These are phyloP conservation scores for Oreortyx pictus DNA, from an alignment of 2,797 vertebrate species.

Conservation along the genomic window DNA sequence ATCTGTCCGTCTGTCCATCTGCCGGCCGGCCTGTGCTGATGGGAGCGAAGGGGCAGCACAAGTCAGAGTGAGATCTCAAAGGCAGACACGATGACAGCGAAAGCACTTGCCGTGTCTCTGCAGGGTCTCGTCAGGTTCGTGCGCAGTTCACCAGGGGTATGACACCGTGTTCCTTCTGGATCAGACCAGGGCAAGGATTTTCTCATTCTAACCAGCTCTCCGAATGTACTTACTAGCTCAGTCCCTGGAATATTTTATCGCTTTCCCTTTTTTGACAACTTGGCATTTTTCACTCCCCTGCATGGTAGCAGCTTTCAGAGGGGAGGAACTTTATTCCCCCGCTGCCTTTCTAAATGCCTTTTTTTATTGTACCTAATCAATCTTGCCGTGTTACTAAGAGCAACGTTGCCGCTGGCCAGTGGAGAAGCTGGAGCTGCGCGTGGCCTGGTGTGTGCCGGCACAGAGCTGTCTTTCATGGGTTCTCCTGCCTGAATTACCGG, in stretches of 20 bases:
- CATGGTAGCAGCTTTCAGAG: neutral
- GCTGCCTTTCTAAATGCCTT: neutral
- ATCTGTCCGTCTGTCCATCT: neutral
- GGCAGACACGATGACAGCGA: neutral
- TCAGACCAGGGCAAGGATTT: neutral
- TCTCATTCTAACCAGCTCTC: neutral
- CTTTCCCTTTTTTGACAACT: neutral
- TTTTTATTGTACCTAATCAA: constrained; percentile 27
- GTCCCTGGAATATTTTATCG: neutral
- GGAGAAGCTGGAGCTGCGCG: constrained; percentile 26
- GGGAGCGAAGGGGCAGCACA: neutral
- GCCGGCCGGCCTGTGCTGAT: rapidly evolving
- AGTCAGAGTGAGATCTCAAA: neutral
- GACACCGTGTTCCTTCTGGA: neutral
- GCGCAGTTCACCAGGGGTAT: neutral
- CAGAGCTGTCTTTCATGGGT: constrained; percentile 63
- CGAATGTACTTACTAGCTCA: neutral
- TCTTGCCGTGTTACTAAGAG: constrained; percentile 51
- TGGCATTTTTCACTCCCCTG: neutral
- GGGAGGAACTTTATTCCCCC: constrained; percentile 19
- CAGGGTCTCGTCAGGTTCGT: neutral
- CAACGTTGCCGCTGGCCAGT: neutral
- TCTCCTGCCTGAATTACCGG: constrained; percentile 16
- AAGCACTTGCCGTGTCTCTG: neutral
- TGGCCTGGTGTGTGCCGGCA: constrained; percentile 21